A percentile compares a stretch with the other conserved stretches of the same genome.
phyloP scores from a whole-genome alignment of 2,797 vertebrate species.

The Anabas testudineus region DNA sequence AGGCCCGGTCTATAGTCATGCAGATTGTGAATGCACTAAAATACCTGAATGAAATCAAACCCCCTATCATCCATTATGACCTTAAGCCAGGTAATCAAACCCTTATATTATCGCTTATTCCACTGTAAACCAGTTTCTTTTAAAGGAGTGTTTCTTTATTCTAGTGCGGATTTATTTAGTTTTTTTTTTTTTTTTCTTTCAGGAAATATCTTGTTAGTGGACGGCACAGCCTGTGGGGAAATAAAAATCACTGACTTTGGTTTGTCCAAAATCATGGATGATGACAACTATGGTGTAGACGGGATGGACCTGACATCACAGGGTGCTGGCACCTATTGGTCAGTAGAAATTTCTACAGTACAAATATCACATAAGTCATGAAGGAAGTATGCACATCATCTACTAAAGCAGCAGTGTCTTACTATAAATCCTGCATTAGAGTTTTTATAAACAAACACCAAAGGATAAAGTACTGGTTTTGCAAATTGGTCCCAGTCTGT shows the following conservation, averaged over 20 bases:
- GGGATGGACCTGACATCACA: slow-evolving; percentile 99
- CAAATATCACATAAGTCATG: too few relatives aligned
- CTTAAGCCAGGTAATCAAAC: slow-evolving; percentile 93
- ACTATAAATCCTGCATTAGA: neutral
- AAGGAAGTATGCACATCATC: neutral
- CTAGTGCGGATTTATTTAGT: neutral
- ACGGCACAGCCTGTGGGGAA: slow-evolving; percentile 98
- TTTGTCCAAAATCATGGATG: slow-evolving; percentile 99
- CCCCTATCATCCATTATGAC: slow-evolving; percentile 99
- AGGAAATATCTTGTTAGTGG: slow-evolving; percentile 99
- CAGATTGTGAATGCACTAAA: slow-evolving; percentile 99
- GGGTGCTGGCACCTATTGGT: slow-evolving; percentile 99
- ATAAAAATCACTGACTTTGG: slow-evolving; percentile 99
- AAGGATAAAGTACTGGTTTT: too few relatives aligned
- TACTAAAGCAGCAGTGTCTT: neutral
- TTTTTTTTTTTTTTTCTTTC: too few relatives aligned
- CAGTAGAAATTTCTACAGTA: slow-evolving; percentile 51
- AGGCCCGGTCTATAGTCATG: slow-evolving; percentile 99
- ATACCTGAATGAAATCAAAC: slow-evolving; percentile 99
- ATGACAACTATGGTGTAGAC: slow-evolving; percentile 98
- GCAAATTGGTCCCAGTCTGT: neutral
- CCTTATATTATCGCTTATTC: neutral
- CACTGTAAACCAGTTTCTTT: neutral
- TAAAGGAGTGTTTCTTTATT: neutral
- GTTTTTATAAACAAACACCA: too few relatives aligned